Evolutionary conservation across 2,888 invertebrate genomes (phyloP), one percentile per base, ranked within the genome.

Genomic region (Nyleta sp.): DNA sequence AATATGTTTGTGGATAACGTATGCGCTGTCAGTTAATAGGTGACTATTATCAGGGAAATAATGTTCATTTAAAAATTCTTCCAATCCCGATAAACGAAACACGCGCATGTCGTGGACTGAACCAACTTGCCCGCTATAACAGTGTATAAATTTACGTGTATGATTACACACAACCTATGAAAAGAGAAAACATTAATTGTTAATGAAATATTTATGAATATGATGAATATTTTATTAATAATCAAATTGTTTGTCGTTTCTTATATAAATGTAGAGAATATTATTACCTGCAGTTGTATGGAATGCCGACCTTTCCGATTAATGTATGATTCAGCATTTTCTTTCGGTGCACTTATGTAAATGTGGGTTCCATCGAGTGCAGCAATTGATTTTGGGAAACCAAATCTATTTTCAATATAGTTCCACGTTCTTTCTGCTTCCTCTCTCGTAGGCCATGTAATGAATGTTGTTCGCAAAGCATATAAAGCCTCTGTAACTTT

Each of bases 81-180:
- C 60, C 7, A 81, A 13, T 1, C 64, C 71, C 0, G 81, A 81
- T 10, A 73, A 44, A 22, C 46, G 50, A 17, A 76, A 74, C 7
- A 78, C 76, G 18, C 74, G 31, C 53, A 62, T 71, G 42, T 79
- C 81, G 33, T 81, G 76, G 8, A 81, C 70, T 2, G 77, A 78
- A 6, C 74, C 70, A 33, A 28, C 53, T 7, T 53, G 60, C 17
- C 78, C 80, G 38, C 70, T 35, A 28, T 74, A 80, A 40, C 60
- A 64, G 28, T 78, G 74, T 5, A 70, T 48, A 10, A 80, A 78
- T 52, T 57, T n/a, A 20, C 55, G 22, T 38, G 73, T 42, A 6
- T 48, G 18, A 28, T 78, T 44, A 55, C 77, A 71, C 46, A 78
- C 72, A 50, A 55, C 67, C 73, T 80, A 18, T 18, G 52, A 52